Evolutionary conservation across 1,140 invertebrate species (phyloP).

Genomic region (Drosophila setifemur): DNA sequence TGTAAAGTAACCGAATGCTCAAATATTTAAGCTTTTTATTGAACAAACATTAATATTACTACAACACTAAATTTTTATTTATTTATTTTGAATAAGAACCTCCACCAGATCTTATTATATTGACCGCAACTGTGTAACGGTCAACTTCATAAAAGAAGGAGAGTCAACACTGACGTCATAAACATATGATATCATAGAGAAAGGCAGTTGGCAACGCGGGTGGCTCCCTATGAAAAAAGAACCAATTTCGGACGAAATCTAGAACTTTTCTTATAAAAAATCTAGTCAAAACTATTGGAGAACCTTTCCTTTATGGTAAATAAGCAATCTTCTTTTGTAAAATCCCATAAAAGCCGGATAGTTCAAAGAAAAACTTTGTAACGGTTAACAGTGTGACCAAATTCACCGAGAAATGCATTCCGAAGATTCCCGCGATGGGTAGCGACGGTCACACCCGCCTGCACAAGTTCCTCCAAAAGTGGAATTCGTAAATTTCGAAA

Average conservation of each 20-base stretch:
- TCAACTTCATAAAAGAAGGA: constrained; percentile 1
- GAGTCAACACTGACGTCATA: neutral
- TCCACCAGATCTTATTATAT: neutral
- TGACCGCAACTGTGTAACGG: neutral
- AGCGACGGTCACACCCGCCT: constrained; percentile 14
- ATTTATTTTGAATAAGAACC: neutral
- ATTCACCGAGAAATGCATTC: neutral
- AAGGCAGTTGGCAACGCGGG: neutral
- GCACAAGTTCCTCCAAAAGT: constrained; percentile 4
- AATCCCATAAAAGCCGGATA: too few relatives aligned
- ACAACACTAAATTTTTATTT: too few relatives aligned
- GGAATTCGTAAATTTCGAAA: constrained; percentile 38
- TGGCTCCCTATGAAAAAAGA: too few relatives aligned
- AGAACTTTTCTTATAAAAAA: neutral
- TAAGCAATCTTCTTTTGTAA: too few relatives aligned
- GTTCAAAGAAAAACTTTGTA: neutral
- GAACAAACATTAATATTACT: too few relatives aligned
- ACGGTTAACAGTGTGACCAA: neutral
- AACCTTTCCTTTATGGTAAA: too few relatives aligned
- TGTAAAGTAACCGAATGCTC: too few relatives aligned
- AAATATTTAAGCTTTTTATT: neutral
- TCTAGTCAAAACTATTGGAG: neutral
- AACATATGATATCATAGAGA: neutral
- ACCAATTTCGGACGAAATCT: too few relatives aligned
- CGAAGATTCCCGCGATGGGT: neutral